Evolutionary conservation across 2,888 invertebrate genomes (phyloP).

Genomic region (Daptonema setosum): DNA sequence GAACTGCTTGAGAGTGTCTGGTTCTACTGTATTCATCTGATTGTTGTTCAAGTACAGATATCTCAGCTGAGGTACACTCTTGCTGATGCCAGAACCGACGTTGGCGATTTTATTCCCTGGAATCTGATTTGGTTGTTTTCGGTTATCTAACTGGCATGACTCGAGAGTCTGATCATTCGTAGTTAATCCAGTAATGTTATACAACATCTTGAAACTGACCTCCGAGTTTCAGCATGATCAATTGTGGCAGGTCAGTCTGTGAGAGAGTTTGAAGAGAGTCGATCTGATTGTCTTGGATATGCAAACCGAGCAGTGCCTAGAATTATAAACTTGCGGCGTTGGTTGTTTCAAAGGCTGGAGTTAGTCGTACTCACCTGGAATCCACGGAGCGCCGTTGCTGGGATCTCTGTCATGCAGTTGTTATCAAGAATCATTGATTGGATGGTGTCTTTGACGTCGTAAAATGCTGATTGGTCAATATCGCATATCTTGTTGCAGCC

Average conservation of each 20-base stretch:
- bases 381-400: slow-evolving; percentile 16
- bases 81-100: neutral
- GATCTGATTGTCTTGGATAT: slow-evolving; percentile 25
- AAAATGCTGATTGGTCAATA: slow-evolving; percentile 16
- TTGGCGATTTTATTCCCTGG: slow-evolving; percentile 24
- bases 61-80: slow-evolving; percentile 8
- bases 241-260: slow-evolving; percentile 17
- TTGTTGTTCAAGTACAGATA: slow-evolving; percentile 27
- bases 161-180: too few relatives aligned
- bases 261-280: slow-evolving; percentile 13
- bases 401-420: slow-evolving; percentile 21
- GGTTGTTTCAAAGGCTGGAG: neutral
- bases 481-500: slow-evolving; percentile 15
- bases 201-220: neutral
- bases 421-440: slow-evolving; percentile 25
- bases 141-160: too few relatives aligned
- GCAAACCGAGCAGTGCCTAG: slow-evolving; percentile 22
- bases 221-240: slow-evolving; percentile 18
- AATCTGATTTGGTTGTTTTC: too few relatives aligned
- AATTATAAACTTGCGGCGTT: slow-evolving; percentile 10
- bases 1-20: slow-evolving; percentile 47
- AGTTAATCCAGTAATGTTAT: too few relatives aligned
- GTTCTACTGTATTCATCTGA: slow-evolving; percentile 31
- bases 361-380: slow-evolving; percentile 1
- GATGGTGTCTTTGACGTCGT: slow-evolving; percentile 14